Percentiles rank a stretch among this genome's conserved stretches.
Evolutionary conservation across 37 sponge, comb jelly and placozoan genomes (phyloP).

Genomic region (Theonella swinhoei): DNA sequence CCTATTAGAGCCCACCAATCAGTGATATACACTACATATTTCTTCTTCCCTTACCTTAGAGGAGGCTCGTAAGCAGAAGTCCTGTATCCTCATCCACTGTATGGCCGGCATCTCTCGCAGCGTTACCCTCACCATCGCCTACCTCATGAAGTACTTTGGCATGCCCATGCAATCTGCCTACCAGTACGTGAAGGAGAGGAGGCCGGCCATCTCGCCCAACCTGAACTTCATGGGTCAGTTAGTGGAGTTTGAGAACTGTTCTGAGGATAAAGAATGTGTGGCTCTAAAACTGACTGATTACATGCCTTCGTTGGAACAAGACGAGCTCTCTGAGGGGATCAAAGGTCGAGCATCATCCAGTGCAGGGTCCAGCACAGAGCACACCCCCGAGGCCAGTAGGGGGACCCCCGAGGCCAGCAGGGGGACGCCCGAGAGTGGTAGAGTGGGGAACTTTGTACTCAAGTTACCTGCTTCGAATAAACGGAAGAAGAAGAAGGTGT

Average conservation of each 20-base stretch:
- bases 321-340: constrained; percentile 8
- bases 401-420: not conserved
- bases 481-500: not conserved
- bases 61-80: constrained; percentile 53
- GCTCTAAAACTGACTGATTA: not conserved
- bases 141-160: constrained; percentile 84
- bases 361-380: not conserved
- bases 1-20: too few relatives aligned
- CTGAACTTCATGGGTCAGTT: constrained; percentile 99
- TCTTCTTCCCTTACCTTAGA: constrained; percentile 46
- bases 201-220: constrained; percentile 93
- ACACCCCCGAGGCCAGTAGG: constrained; percentile 15
- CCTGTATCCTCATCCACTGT: constrained; percentile 87
- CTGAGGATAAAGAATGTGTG: not conserved
- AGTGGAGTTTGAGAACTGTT: constrained; percentile 83
- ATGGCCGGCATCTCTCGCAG: constrained; percentile 96
- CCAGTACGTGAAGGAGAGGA: constrained; percentile 84
- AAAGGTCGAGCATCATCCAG: not conserved
- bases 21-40: too few relatives aligned
- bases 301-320: constrained; percentile 28
- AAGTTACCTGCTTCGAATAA: not conserved
- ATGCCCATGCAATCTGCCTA: constrained; percentile 83
- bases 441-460: not conserved
- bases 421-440: not conserved
- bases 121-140: constrained; percentile 94